Percentiles rank a stretch among this genome's conserved stretches.
phyloP scores from a whole-genome alignment of 2,113 vertebrate species.

The Conger conger region DNA sequence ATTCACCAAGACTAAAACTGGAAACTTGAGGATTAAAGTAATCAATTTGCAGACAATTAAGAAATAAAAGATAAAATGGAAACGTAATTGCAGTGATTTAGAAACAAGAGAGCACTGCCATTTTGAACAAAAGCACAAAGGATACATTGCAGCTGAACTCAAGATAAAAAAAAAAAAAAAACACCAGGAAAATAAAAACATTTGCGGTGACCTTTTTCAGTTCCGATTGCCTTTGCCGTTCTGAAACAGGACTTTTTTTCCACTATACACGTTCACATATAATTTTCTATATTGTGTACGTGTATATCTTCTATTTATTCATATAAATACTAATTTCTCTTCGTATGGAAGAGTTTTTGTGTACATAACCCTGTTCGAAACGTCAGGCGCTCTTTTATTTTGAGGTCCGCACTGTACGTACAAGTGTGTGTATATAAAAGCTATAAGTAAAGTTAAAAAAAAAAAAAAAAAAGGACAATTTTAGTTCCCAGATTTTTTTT shows the following conservation, averaged over 20 bases:
- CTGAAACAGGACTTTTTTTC: constrained; percentile 31
- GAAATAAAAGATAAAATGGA: neutral
- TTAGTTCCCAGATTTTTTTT: constrained; percentile 19
- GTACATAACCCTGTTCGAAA: constrained; percentile 60
- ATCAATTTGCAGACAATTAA: constrained; percentile 8
- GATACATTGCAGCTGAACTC: neutral
- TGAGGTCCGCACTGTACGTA: constrained; percentile 53
- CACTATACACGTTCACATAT: constrained; percentile 32
- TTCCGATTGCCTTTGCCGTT: constrained; percentile 32
- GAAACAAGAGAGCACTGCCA: neutral
- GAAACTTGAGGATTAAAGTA: neutral
- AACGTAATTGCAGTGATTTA: neutral
- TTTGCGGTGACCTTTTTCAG: neutral
- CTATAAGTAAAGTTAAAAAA: no score
- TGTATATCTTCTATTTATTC: constrained; percentile 65
- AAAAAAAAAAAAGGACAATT: constrained; percentile 19
- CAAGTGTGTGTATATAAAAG: constrained; percentile 36
- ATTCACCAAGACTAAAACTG: constrained; percentile 3
- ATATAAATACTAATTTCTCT: constrained; percentile 67
- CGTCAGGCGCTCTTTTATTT: constrained; percentile 62
- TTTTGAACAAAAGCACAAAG: constrained; percentile 3
- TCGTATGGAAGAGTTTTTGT: constrained; percentile 69
- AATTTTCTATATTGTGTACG: constrained; percentile 44
- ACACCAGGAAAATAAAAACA: neutral
- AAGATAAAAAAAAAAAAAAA: neutral